These are phyloP conservation scores for Drymodes brunneopygia DNA, from an alignment of 2,113 vertebrate species.

Conservation along the genomic window DNA sequence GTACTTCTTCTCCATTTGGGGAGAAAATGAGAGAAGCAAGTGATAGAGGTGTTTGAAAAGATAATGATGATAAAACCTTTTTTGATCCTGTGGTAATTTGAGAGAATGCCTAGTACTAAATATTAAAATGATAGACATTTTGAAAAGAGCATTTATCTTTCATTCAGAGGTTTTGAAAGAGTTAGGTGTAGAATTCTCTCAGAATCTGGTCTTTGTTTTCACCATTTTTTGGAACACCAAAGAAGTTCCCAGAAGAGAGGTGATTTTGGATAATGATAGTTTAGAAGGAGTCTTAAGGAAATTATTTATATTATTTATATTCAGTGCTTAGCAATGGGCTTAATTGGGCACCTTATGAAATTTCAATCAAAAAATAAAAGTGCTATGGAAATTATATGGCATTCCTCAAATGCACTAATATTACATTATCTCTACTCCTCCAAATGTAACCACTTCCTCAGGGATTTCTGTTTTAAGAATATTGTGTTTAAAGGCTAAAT, in stretches of 20 bases:
- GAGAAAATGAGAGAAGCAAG: neutral
- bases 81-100: neutral
- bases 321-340: neutral
- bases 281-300: neutral
- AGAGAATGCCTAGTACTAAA: neutral
- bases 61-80: neutral
- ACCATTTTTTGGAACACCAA: neutral
- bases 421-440: neutral
- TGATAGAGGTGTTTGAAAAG: neutral
- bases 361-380: neutral
- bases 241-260: neutral
- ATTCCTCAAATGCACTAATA: neutral
- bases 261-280: neutral
- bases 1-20: neutral
- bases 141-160: neutral
- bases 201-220: neutral
- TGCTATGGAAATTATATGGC: neutral
- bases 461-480: neutral
- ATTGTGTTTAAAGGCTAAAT: neutral
- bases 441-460: neutral
- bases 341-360: neutral
- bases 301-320: neutral
- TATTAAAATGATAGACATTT: neutral
- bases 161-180: neutral
- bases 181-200: neutral